These are phyloP conservation scores for Alcedo quadribrachys DNA, from an alignment of 2,797 vertebrate species.

Conservation along the genomic window DNA sequence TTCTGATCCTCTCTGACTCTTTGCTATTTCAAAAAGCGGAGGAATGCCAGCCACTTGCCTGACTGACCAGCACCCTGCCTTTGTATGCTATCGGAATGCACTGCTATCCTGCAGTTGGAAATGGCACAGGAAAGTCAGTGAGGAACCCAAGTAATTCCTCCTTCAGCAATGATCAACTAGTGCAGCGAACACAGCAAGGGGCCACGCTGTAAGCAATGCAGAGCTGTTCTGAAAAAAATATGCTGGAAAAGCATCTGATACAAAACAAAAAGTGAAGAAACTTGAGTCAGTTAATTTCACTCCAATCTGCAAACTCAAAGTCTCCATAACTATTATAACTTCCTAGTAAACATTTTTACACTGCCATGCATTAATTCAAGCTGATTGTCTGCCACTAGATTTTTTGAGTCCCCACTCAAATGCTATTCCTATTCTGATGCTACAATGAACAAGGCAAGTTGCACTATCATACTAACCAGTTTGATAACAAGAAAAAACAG, in stretches of 20 bases:
- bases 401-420: not conserved
- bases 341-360: not conserved
- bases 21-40: not conserved
- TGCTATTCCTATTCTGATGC: not conserved
- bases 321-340: not conserved
- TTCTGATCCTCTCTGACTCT: not conserved
- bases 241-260: not conserved
- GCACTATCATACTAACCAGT: not conserved
- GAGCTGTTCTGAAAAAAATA: not conserved
- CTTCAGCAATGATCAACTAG: not conserved
- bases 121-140: accelerated
- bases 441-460: not conserved
- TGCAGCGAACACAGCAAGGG: not conserved
- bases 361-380: not conserved
- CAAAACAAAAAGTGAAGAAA: not conserved
- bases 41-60: not conserved
- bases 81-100: not conserved
- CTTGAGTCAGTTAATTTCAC: not conserved
- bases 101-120: not conserved
- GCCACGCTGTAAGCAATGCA: accelerated
- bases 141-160: not conserved
- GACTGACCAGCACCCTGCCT: not conserved
- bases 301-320: not conserved
- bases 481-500: not conserved
- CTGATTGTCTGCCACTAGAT: not conserved